A percentile compares a stretch with the other conserved stretches of the same genome.
phyloP scores from a whole-genome alignment of 2,888 invertebrate genomes.

The Xylota sylvarum region DNA sequence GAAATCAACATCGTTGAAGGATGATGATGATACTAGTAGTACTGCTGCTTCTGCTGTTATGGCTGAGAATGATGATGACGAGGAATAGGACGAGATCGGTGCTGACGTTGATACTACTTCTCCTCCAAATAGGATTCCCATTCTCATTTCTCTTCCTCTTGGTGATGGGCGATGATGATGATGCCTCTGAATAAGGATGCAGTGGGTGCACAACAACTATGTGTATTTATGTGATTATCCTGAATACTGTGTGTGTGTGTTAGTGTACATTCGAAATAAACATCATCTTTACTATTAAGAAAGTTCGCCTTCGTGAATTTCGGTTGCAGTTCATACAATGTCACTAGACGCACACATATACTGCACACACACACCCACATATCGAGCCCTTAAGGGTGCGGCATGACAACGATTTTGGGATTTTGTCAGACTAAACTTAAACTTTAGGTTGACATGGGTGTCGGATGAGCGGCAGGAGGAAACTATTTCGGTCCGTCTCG shows the following conservation, averaged over 20 bases:
- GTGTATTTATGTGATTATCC: slow-evolving; percentile 70
- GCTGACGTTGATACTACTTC: slow-evolving; percentile 70
- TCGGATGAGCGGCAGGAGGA: background rate
- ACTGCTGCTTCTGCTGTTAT: slow-evolving; percentile 49
- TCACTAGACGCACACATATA: slow-evolving; percentile 1
- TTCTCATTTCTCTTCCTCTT: slow-evolving; percentile 6
- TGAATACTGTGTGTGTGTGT: slow-evolving; percentile 7
- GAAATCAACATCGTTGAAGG: slow-evolving; percentile 77
- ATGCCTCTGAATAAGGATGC: slow-evolving; percentile 30
- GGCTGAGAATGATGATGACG: slow-evolving; percentile 69
- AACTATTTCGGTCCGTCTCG: slow-evolving; percentile 52
- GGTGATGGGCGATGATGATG: slow-evolving; percentile 19
- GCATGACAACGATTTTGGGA: slow-evolving; percentile 48
- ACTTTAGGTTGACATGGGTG: slow-evolving; percentile 62
- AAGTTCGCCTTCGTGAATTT: slow-evolving; percentile 70
- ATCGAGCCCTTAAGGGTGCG: slow-evolving; percentile 35
- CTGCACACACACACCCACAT: background rate
- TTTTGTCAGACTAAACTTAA: slow-evolving; percentile 62
- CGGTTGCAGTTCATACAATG: slow-evolving; percentile 46
- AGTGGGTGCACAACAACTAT: slow-evolving; percentile 56
- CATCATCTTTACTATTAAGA: slow-evolving; percentile 68
- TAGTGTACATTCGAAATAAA: slow-evolving; percentile 70
- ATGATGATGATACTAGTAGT: slow-evolving; percentile 68
- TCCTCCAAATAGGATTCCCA: slow-evolving; percentile 56
- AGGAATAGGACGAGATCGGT: slow-evolving; percentile 68